Base-by-base conservation (phyloP, 2,888 invertebrate genomes). In the Drosophila paramelanica region DNA sequence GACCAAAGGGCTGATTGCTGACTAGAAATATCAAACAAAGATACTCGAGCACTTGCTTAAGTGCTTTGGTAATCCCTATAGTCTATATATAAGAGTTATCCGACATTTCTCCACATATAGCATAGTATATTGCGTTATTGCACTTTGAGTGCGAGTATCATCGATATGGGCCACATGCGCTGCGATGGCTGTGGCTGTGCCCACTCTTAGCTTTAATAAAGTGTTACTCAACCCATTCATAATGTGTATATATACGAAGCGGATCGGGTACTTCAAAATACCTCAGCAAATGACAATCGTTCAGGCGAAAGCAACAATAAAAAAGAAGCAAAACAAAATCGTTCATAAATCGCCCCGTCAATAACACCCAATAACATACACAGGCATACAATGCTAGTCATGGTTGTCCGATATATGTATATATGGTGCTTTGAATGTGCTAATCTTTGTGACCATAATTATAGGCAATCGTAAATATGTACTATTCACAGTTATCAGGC, bases 161-260 rank as follows among this genome's bases (percentile, higher is more conserved):
- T 14, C 43, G 65, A 70, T 72, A 73, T 53, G 38, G 23, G 49
- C 53, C 70, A 65, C 70, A 65, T 53, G 70, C 52, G 64, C 57
- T 49, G 41, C 41, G 27, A 7, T 31, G 8, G 31, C 3, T 10
- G 3, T 8, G 31, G 31, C 31, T 33, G 31, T 33, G 31, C 11
- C 33, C 33, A 33, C 20, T 50, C 64, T 60, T 77, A 73, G 58
- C 52, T 73, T 42, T 45, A 77, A 64, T 77, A 67, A 66, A 64
- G 41, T 57, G 58, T 81, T 77, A 61, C 71, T 72, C 79, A 84
- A 87, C 69, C 61, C 69, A 73, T 66, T 74, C 68, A 80, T 69
- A 52, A 42, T 42, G 8, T 31, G 8, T 7, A 31, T 53, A n/a
- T 31, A 42, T 42, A 27, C 38, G 17, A 6, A 14, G 20, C 17